These are phyloP conservation scores for Dyspetes luteomarginatus DNA, from an alignment of 2,888 invertebrate genomes.

Conservation along the genomic window DNA sequence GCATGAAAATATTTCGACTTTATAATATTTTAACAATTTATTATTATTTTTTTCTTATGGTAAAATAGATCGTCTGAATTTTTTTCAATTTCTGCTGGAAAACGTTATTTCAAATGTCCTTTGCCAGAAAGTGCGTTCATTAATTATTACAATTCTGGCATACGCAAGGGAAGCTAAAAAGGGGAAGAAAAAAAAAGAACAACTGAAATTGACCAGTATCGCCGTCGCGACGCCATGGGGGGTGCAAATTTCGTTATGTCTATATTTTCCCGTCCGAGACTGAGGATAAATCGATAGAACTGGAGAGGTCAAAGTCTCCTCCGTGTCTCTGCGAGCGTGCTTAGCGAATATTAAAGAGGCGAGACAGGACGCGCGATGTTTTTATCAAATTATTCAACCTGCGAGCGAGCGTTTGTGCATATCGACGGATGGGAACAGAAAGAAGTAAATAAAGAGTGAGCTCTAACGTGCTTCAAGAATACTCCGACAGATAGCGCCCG, in stretches of 20 bases:
- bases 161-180: not conserved
- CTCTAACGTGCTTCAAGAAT: constrained; percentile 28
- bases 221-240: constrained; percentile 52
- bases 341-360: constrained; percentile 35
- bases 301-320: constrained; percentile 27
- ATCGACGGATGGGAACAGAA: constrained; percentile 55
- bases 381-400: constrained; percentile 60
- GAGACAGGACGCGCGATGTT: constrained; percentile 29
- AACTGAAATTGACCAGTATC: constrained; percentile 37
- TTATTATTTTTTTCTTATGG: too few relatives aligned
- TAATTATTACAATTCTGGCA: constrained; percentile 31
- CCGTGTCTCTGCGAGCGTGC: constrained; percentile 43
- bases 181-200: constrained; percentile 11
- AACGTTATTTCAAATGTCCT: not conserved
- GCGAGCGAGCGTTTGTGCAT: constrained; percentile 7
- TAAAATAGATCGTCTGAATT: too few relatives aligned
- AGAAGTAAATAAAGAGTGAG: not conserved
- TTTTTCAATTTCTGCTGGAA: too few relatives aligned
- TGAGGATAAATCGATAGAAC: constrained; percentile 53
- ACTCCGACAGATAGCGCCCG: constrained; percentile 55
- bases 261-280: constrained; percentile 9
- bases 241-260: constrained; percentile 35
- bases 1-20: not conserved
- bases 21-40: too few relatives aligned
- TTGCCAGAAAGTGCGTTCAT: constrained; percentile 9